phyloP scores from a whole-genome alignment of 2,888 invertebrate genomes.

The Philopedon plagiatum region DNA sequence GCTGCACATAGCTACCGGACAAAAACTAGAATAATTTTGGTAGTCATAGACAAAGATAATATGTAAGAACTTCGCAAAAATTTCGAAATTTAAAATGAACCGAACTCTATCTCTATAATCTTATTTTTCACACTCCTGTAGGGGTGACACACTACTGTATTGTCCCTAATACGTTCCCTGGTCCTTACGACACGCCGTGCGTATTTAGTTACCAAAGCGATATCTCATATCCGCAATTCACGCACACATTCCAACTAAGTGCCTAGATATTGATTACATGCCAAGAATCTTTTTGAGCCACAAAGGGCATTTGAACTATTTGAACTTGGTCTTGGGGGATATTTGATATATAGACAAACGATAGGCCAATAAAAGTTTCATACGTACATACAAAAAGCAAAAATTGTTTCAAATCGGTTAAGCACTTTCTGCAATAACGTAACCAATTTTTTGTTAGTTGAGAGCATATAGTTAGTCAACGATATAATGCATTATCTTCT shows the following conservation, averaged over 20 bases:
- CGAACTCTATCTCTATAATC: neutral
- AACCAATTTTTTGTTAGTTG: too few relatives aligned
- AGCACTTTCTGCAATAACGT: too few relatives aligned
- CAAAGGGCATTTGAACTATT: slow-evolving; percentile 43
- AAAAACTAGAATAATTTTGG: too few relatives aligned
- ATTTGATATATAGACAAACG: slow-evolving; percentile 27
- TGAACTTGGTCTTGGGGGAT: slow-evolving; percentile 37
- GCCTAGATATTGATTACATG: slow-evolving; percentile 52
- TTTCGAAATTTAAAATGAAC: neutral
- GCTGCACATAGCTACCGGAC: too few relatives aligned
- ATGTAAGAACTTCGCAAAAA: too few relatives aligned
- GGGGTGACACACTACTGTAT: slow-evolving; percentile 24
- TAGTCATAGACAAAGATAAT: too few relatives aligned
- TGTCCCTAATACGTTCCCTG: slow-evolving; percentile 54
- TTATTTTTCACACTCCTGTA: slow-evolving; percentile 1
- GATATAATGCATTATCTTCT: too few relatives aligned
- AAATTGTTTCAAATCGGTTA: too few relatives aligned
- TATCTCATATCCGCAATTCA: slow-evolving; percentile 51
- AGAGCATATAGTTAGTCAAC: too few relatives aligned
- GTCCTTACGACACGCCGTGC: slow-evolving; percentile 57
- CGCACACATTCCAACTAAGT: slow-evolving; percentile 47
- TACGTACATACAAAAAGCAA: neutral
- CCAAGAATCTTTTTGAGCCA: slow-evolving; percentile 44
- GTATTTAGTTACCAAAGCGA: slow-evolving; percentile 59
- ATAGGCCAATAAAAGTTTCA: slow-evolving; percentile 17